These are phyloP conservation scores for Podarcis cretensis DNA, from an alignment of 2,113 vertebrate species.

Conservation along the genomic window DNA sequence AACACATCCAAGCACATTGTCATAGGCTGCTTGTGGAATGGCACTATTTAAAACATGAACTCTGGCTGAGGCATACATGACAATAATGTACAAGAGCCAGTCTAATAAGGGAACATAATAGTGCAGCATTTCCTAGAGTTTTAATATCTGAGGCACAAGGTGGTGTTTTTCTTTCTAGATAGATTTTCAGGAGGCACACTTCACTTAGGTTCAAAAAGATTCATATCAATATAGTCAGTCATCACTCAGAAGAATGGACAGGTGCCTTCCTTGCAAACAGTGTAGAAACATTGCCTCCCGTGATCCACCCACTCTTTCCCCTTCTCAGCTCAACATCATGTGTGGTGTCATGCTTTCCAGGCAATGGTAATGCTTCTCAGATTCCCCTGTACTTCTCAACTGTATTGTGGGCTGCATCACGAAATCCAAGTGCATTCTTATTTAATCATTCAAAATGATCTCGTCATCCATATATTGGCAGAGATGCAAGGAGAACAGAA, in stretches of 20 bases:
- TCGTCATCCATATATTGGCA: background rate
- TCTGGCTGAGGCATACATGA: background rate
- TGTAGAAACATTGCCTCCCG: background rate
- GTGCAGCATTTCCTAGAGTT: background rate
- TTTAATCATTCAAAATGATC: background rate
- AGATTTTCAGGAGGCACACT: background rate
- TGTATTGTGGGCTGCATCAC: background rate
- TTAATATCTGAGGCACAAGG: background rate
- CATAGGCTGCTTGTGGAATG: background rate
- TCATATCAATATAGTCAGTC: background rate
- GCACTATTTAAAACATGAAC: slow-evolving; percentile 1
- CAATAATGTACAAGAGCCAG: background rate
- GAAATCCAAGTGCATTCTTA: background rate
- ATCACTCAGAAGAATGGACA: background rate
- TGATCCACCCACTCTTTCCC: background rate
- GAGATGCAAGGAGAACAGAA: background rate
- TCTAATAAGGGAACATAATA: background rate
- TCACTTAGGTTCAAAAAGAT: background rate
- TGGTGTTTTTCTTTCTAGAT: background rate
- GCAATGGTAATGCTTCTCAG: background rate
- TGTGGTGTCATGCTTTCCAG: background rate
- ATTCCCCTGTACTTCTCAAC: background rate
- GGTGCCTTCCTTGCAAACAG: too few species aligned
- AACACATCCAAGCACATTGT: slow-evolving; percentile 14
- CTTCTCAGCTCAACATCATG: background rate